Percentiles rank a stretch among this genome's conserved stretches.
phyloP scores from a whole-genome alignment of 2,797 vertebrate species.

The Aselliscus stoliczkanus region DNA sequence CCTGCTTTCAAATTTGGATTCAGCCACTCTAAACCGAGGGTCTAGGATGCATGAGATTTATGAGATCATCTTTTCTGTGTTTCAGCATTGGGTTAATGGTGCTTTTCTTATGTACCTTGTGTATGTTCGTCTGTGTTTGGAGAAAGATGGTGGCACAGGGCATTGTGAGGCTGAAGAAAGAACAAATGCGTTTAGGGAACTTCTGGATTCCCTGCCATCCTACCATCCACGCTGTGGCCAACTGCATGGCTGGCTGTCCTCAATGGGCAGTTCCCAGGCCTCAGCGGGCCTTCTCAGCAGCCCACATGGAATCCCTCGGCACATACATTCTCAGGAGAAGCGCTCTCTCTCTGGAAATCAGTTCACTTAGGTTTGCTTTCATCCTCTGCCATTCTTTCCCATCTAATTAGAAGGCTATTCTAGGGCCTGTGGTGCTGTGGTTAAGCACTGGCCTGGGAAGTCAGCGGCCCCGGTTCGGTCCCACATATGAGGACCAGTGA shows the following conservation, averaged over 20 bases:
- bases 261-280: background rate
- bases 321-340: background rate
- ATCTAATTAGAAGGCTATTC: background rate
- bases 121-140: background rate
- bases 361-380: background rate
- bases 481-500: too few species aligned
- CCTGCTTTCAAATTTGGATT: background rate
- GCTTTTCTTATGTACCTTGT: background rate
- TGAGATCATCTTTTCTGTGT: background rate
- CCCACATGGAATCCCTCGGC: too few species aligned
- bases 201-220: background rate
- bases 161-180: background rate
- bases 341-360: background rate
- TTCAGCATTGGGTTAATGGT: background rate
- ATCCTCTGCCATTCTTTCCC: background rate
- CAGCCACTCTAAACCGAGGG: background rate
- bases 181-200: background rate
- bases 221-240: background rate
- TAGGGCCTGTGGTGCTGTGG: too few species aligned
- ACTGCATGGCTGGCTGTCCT: background rate
- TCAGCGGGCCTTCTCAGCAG: fast-evolving
- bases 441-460: too few species aligned
- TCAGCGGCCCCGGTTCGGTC: too few species aligned
- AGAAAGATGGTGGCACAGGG: fast-evolving
- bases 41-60: background rate